Evolutionary conservation across 2,113 vertebrate genomes (phyloP).

Genomic region (Chelonoidis abingdonii): DNA sequence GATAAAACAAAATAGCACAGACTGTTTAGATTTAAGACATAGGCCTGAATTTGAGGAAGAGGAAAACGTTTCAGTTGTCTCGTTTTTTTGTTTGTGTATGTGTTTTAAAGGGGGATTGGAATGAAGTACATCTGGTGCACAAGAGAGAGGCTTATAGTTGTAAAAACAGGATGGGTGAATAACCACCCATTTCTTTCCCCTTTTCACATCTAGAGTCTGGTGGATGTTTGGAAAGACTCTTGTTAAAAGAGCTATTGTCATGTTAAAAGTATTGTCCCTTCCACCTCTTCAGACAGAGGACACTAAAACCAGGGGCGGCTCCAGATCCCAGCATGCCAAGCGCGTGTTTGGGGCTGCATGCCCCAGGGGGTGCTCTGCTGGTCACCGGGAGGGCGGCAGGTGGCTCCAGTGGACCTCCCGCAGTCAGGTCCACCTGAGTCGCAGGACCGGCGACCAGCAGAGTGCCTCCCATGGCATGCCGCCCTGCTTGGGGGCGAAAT

Average conservation of each 20-base stretch:
- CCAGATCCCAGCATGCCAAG: too few species aligned
- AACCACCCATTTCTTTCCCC: neutral
- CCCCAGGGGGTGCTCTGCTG: too few species aligned
- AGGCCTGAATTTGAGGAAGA: neutral
- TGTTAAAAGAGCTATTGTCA: neutral
- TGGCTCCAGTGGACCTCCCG: too few species aligned
- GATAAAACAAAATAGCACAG: neutral
- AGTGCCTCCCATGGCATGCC: too few species aligned
- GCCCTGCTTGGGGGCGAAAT: too few species aligned
- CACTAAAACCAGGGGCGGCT: neutral
- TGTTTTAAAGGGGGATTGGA: neutral
- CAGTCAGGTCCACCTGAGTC: too few species aligned
- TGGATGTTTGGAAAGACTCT: neutral
- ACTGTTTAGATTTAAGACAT: neutral
- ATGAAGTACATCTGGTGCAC: neutral
- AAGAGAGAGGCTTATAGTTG: neutral
- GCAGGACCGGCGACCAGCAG: too few species aligned
- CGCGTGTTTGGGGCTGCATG: too few species aligned
- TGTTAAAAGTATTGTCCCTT: neutral
- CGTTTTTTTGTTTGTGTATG: neutral
- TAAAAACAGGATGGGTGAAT: neutral
- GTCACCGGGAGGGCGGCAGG: too few species aligned
- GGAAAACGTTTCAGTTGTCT: neutral
- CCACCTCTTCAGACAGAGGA: neutral
- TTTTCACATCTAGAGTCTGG: neutral